Evolutionary conservation across 1,140 invertebrate genomes (phyloP).

Genomic region (Aphidius gifuensis): DNA sequence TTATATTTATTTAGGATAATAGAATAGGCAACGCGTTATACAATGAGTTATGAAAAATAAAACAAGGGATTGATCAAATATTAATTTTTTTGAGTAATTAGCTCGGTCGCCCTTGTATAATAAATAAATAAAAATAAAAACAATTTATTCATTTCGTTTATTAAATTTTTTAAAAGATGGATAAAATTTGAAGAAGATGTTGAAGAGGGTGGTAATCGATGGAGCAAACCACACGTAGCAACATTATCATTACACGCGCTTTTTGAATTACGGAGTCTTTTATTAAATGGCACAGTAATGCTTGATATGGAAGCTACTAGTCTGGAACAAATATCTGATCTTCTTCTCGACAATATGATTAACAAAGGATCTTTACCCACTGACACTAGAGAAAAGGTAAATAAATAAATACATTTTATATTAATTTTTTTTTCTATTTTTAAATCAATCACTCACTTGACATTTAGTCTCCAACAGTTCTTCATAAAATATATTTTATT

Average conservation of each 20-base stretch:
- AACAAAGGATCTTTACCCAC: constrained; percentile 71
- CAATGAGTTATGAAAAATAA: too few relatives aligned
- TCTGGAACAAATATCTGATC: constrained; percentile 85
- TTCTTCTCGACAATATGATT: constrained; percentile 89
- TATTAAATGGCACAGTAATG: constrained; percentile 87
- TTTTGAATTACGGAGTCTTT: constrained; percentile 81
- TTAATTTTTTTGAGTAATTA: too few relatives aligned
- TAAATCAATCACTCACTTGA: too few relatives aligned
- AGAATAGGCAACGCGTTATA: too few relatives aligned
- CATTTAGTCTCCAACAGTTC: too few relatives aligned
- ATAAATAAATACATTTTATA: constrained; percentile 1
- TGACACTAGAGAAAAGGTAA: constrained; percentile 75
- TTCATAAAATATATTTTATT: too few relatives aligned
- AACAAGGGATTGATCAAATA: too few relatives aligned
- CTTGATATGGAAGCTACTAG: constrained; percentile 84
- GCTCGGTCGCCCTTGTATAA: too few relatives aligned
- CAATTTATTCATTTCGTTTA: too few relatives aligned
- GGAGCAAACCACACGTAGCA: constrained; percentile 93
- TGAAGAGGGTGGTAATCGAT: constrained; percentile 89
- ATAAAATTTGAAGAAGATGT: constrained; percentile 95
- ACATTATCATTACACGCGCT: constrained; percentile 87
- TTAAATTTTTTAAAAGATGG: constrained; percentile 62
- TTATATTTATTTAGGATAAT: too few relatives aligned
- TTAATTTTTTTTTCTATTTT: too few relatives aligned
- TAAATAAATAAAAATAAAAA: too few relatives aligned